A percentile compares a stretch with the other conserved stretches of the same genome.
These are phyloP conservation scores for Parauchenoglanis punctatus DNA, from an alignment of 2,797 vertebrate species.

Conservation along the genomic window DNA sequence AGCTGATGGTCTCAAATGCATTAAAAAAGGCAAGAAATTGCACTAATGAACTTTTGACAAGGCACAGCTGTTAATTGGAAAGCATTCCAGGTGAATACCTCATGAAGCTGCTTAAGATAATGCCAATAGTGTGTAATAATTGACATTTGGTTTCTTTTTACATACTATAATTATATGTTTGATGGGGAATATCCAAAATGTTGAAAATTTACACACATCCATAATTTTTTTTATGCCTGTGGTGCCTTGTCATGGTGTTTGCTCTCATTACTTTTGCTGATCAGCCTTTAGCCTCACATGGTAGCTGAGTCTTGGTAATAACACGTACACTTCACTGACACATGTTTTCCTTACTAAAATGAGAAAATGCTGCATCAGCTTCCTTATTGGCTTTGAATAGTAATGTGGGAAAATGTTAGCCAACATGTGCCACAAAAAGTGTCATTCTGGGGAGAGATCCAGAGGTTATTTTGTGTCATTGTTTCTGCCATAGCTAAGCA, in stretches of 20 bases:
- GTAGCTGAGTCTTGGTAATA: neutral
- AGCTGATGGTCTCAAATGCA: too few relatives aligned
- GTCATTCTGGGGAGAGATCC: neutral
- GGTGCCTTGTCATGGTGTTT: neutral
- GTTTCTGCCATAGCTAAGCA: neutral
- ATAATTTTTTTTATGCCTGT: neutral
- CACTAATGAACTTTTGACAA: too few relatives aligned
- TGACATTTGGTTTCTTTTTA: neutral
- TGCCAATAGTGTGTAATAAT: too few relatives aligned
- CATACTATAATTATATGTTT: neutral
- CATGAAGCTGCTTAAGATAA: too few relatives aligned
- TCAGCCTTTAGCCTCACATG: neutral
- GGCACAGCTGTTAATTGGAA: too few relatives aligned
- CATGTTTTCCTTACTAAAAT: constrained; percentile 15
- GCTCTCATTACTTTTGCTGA: neutral
- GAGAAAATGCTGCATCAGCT: constrained; percentile 27
- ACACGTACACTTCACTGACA: constrained; percentile 17
- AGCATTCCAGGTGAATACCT: too few relatives aligned
- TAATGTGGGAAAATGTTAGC: constrained; percentile 1
- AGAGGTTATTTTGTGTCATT: neutral
- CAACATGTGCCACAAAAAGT: neutral
- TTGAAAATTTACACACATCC: neutral
- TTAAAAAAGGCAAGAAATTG: too few relatives aligned
- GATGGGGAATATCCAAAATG: neutral
- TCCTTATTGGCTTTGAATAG: neutral